phyloP scores from a whole-genome alignment of 2,888 invertebrate genomes.

The Temnothorax ravouxi region DNA sequence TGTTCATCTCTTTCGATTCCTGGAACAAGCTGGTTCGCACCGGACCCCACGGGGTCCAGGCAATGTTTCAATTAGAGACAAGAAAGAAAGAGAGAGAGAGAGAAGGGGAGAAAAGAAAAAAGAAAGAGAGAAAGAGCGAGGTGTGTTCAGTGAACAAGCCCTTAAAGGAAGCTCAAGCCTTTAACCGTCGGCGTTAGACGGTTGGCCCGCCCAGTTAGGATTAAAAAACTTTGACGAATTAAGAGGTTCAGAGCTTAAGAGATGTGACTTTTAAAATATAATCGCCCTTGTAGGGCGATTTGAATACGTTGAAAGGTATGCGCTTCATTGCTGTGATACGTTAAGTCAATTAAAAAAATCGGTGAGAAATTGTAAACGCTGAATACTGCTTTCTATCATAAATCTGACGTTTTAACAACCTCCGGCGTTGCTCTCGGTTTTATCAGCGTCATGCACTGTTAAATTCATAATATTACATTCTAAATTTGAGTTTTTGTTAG shows the following conservation, averaged over 20 bases:
- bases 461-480: no score
- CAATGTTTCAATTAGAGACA: slow-evolving; percentile 79
- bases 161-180: slow-evolving; percentile 62
- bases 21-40: slow-evolving; percentile 77
- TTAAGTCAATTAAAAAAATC: background rate
- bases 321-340: background rate
- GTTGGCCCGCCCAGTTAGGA: slow-evolving; percentile 53
- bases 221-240: slow-evolving; percentile 44
- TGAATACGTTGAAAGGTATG: background rate
- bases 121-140: slow-evolving; percentile 12
- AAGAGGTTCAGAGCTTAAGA: slow-evolving; percentile 13
- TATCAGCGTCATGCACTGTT: background rate
- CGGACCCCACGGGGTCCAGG: slow-evolving; percentile 75
- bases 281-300: background rate
- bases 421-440: background rate
- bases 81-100: slow-evolving; percentile 40
- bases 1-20: slow-evolving; percentile 74
- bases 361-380: background rate
- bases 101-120: slow-evolving; percentile 8
- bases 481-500: no score
- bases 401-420: background rate
- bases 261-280: slow-evolving; percentile 26
- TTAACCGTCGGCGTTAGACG: slow-evolving; percentile 67
- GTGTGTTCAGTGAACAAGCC: slow-evolving; percentile 69
- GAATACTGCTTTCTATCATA: background rate